phyloP scores from a whole-genome alignment of 2,888 invertebrate genomes.

The Andrena bucephala region DNA sequence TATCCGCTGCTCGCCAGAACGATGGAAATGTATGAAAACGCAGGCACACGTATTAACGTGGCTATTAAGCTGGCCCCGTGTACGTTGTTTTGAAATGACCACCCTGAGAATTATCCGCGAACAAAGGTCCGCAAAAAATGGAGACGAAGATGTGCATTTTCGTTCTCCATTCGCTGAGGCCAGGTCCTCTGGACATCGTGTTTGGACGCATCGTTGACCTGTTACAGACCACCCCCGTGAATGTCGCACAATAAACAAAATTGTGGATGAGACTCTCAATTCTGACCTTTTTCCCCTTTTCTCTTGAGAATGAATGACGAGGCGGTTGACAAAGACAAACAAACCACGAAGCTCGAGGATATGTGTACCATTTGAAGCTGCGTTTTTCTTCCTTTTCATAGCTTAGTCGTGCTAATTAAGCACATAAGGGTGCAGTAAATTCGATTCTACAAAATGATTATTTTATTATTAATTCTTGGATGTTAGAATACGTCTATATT shows the following conservation, averaged over 20 bases:
- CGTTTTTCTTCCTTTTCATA: slow-evolving; percentile 33
- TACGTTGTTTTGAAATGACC: slow-evolving; percentile 58
- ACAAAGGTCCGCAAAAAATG: slow-evolving; percentile 62
- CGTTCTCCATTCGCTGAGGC: slow-evolving; percentile 55
- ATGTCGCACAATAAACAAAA: slow-evolving; percentile 75
- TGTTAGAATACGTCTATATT: background rate
- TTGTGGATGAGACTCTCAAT: slow-evolving; percentile 70
- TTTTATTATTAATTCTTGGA: no score
- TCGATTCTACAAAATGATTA: background rate
- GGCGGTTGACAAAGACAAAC: slow-evolving; percentile 20
- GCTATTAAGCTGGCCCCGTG: slow-evolving; percentile 26
- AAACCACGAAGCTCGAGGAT: slow-evolving; percentile 25
- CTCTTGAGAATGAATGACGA: slow-evolving; percentile 29
- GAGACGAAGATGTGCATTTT: slow-evolving; percentile 42
- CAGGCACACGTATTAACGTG: slow-evolving; percentile 16
- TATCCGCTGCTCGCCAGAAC: background rate
- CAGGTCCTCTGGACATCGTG: slow-evolving; percentile 55
- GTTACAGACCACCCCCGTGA: slow-evolving; percentile 66
- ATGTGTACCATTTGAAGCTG: slow-evolving; percentile 57
- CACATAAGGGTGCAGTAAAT: background rate
- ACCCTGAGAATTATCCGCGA: slow-evolving; percentile 52
- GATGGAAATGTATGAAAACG: slow-evolving; percentile 2
- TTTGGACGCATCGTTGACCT: slow-evolving; percentile 76
- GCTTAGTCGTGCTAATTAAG: slow-evolving; percentile 11
- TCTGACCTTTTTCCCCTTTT: slow-evolving; percentile 48